Conservation (phyloP, 2,113 vertebrate species). For the Ia io region DNA sequence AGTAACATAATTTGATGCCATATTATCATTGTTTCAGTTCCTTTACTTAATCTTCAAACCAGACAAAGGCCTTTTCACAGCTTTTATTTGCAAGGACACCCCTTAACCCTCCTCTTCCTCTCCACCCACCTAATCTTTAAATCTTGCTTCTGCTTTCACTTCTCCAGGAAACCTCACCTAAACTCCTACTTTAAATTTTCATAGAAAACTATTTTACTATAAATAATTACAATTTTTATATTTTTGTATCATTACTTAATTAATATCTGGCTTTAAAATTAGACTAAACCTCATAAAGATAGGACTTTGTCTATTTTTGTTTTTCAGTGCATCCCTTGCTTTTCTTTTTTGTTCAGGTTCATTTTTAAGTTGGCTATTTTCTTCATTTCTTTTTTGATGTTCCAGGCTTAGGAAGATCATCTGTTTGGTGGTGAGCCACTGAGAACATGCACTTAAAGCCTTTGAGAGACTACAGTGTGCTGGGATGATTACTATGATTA, state of each 20-base stretch:
- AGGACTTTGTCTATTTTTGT: too few species aligned
- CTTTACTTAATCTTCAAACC: not conserved
- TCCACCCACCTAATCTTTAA: not conserved
- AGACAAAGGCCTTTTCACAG: not conserved
- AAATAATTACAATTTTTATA: not conserved
- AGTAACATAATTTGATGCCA: not conserved
- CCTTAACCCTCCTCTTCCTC: not conserved
- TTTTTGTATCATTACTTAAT: not conserved
- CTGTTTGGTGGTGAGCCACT: not conserved
- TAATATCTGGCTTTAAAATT: not conserved
- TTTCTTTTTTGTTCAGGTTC: too few species aligned
- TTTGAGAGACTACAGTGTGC: not conserved
- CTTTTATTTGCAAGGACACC: not conserved
- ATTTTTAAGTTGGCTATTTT: not conserved
- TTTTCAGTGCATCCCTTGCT: too few species aligned
- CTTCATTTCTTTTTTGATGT: not conserved
- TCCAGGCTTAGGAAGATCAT: not conserved
- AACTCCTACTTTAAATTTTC: not conserved
- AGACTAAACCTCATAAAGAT: too few species aligned
- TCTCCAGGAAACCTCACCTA: not conserved
- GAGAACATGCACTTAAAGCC: not conserved
- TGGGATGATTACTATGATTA: not conserved
- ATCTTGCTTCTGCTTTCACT: not conserved
- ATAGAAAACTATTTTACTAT: not conserved
- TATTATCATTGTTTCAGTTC: not conserved